These are phyloP conservation scores for Chelon labrosus DNA, from an alignment of 2,797 vertebrate species.

Conservation along the genomic window DNA sequence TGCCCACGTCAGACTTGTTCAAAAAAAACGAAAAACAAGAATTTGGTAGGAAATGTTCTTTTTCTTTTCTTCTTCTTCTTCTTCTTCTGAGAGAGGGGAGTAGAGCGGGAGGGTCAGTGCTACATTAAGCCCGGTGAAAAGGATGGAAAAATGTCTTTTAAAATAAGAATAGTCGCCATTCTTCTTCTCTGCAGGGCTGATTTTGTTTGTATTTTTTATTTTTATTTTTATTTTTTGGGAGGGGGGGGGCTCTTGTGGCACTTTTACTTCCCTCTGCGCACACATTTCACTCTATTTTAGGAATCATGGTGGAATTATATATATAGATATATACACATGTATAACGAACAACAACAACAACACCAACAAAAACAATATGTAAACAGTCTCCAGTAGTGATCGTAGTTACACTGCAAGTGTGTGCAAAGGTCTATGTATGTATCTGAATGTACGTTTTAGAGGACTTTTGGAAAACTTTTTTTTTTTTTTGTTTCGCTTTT, in stretches of 20 bases:
- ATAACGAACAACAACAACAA: conserved; percentile 81
- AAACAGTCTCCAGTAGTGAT: conserved; percentile 84
- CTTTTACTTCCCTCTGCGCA: conserved; percentile 89
- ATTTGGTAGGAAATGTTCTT: conserved; percentile 90
- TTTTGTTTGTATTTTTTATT: conserved; percentile 85
- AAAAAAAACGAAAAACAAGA: conserved; percentile 1
- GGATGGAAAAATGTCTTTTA: conserved; percentile 88
- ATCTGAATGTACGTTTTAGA: conserved; percentile 93
- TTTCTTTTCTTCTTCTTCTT: conserved; percentile 78
- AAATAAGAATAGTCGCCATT: conserved; percentile 88
- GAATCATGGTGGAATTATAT: conserved; percentile 70
- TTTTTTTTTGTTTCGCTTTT: conserved; percentile 69
- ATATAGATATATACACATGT: conserved; percentile 47
- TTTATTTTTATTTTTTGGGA: conserved; percentile 46
- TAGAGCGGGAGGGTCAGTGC: conserved; percentile 68
- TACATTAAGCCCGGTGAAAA: conserved; percentile 93
- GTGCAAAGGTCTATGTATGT: conserved; percentile 91
- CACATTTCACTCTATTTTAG: conserved; percentile 78
- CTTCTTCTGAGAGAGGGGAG: background rate
- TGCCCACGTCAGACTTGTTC: conserved; percentile 88
- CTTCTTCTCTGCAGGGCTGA: conserved; percentile 95
- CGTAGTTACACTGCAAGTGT: conserved; percentile 86
- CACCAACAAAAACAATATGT: conserved; percentile 82
- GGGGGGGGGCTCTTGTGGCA: conserved; percentile 94
- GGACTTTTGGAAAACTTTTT: conserved; percentile 87